phyloP scores from a whole-genome alignment of 2,888 invertebrate genomes.

The Pandemis corylana region DNA sequence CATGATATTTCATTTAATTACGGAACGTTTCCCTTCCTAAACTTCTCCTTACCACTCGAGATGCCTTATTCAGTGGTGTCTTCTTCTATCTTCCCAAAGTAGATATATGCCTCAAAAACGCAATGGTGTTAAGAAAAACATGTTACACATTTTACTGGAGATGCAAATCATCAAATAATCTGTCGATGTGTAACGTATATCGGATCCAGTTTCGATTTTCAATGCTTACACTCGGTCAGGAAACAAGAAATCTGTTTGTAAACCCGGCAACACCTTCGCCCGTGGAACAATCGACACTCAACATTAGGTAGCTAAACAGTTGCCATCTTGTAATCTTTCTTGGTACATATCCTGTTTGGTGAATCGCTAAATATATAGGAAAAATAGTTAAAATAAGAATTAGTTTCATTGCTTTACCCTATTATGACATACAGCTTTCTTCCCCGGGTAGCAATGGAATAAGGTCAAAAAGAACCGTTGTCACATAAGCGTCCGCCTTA shows the following conservation, averaged over 20 bases:
- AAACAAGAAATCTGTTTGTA: constrained; percentile 30
- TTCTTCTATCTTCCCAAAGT: too few species aligned
- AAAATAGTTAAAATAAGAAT: too few species aligned
- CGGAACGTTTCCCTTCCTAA: too few species aligned
- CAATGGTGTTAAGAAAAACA: too few species aligned
- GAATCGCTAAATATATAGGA: not conserved
- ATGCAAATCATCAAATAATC: not conserved
- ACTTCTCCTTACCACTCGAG: too few species aligned
- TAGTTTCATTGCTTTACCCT: too few species aligned
- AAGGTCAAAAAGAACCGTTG: too few species aligned
- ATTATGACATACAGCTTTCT: not conserved
- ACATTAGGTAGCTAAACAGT: constrained; percentile 2
- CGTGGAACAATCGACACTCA: constrained; percentile 7
- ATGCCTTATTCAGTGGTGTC: too few species aligned
- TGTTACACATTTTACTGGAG: not conserved
- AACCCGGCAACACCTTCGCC: constrained; percentile 12
- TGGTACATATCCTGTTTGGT: not conserved
- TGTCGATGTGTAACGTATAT: not conserved
- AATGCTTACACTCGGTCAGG: constrained; percentile 26
- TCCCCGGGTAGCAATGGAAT: not conserved
- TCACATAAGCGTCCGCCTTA: too few species aligned
- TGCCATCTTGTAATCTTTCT: constrained; percentile 5
- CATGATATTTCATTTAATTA: too few species aligned
- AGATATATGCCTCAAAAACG: too few species aligned
- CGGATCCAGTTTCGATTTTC: constrained; percentile 9